These are phyloP conservation scores for Phenganax marumi DNA, from an alignment of 92 coral and sea anemone species.

Conservation along the genomic window DNA sequence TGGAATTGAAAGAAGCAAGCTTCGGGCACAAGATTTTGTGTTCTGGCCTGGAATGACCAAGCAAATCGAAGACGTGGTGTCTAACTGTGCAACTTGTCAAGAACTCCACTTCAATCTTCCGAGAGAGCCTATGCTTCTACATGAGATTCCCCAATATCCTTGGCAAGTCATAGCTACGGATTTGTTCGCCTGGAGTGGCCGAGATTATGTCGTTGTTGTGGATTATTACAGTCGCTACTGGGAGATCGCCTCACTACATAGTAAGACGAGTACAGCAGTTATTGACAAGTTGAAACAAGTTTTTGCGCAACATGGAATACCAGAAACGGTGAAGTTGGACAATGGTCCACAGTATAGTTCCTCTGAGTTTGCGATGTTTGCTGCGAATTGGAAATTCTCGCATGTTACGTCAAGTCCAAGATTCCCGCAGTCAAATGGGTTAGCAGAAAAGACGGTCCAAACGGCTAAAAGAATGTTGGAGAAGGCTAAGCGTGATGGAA, in stretches of 20 bases:
- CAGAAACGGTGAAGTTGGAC: conserved; percentile 19
- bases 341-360: conserved; percentile 21
- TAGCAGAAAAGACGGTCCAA: conserved; percentile 44
- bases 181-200: not conserved
- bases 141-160: conserved; percentile 32
- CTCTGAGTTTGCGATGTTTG: not conserved
- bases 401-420: conserved; percentile 41
- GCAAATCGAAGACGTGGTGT: conserved; percentile 30
- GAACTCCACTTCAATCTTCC: conserved; percentile 6
- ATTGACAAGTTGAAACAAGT: conserved; percentile 3
- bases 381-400: conserved; percentile 18
- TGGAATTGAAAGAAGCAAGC: conserved; percentile 33
- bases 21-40: conserved; percentile 19
- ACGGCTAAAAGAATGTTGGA: conserved; percentile 34
- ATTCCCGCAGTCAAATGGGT: conserved; percentile 42
- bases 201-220: not conserved
- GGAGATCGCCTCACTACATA: not conserved
- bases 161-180: conserved; percentile 33
- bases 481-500: conserved; percentile 30
- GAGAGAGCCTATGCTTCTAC: conserved; percentile 31
- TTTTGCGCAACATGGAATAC: conserved; percentile 11
- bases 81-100: conserved; percentile 29
- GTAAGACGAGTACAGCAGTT: not conserved
- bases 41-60: conserved; percentile 48
- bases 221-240: conserved; percentile 8